A percentile compares a stretch with the other conserved stretches of the same genome.
phyloP scores from a whole-genome alignment of 2,113 vertebrate species.

The Stegastes partitus region DNA sequence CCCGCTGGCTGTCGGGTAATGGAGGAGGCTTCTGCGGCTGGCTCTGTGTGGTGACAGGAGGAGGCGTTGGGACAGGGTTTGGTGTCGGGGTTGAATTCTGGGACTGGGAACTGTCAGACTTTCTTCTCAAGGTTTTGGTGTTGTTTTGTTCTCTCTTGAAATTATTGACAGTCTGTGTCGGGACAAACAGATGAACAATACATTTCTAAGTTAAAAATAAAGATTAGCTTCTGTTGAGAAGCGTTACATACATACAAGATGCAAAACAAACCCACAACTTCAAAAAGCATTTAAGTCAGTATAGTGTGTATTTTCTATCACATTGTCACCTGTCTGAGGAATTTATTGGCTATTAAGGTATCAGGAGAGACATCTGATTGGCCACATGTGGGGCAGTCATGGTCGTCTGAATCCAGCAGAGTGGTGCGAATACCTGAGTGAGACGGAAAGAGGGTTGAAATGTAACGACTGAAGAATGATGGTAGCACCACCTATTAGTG shows the following conservation, averaged over 20 bases:
- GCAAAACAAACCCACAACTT: neutral
- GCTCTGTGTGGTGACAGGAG: slow-evolving; percentile 43
- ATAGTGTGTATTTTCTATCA: neutral
- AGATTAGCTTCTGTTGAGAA: neutral
- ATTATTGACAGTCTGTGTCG: slow-evolving; percentile 93
- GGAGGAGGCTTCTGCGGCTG: slow-evolving; percentile 83
- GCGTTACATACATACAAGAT: neutral
- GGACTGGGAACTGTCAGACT: slow-evolving; percentile 14
- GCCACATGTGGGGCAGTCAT: slow-evolving; percentile 93
- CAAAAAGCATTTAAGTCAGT: neutral
- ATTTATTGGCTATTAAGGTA: slow-evolving; percentile 95
- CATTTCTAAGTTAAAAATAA: neutral
- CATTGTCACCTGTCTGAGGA: slow-evolving; percentile 91
- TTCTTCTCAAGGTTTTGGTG: slow-evolving; percentile 85
- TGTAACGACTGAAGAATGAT: neutral
- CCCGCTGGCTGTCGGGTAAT: slow-evolving; percentile 86
- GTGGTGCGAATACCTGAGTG: slow-evolving; percentile 92
- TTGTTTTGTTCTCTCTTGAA: slow-evolving; percentile 94
- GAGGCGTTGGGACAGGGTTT: slow-evolving; percentile 72
- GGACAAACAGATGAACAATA: neutral
- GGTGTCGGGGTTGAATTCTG: slow-evolving; percentile 78
- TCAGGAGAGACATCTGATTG: slow-evolving; percentile 96
- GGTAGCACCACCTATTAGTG: neutral
- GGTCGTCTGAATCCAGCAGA: slow-evolving; percentile 95
- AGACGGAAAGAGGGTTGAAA: neutral